Percentiles rank a stretch among this genome's conserved stretches.
phyloP scores from a whole-genome alignment of 2,797 vertebrate species.

The Sebastiscus albofasciatus region DNA sequence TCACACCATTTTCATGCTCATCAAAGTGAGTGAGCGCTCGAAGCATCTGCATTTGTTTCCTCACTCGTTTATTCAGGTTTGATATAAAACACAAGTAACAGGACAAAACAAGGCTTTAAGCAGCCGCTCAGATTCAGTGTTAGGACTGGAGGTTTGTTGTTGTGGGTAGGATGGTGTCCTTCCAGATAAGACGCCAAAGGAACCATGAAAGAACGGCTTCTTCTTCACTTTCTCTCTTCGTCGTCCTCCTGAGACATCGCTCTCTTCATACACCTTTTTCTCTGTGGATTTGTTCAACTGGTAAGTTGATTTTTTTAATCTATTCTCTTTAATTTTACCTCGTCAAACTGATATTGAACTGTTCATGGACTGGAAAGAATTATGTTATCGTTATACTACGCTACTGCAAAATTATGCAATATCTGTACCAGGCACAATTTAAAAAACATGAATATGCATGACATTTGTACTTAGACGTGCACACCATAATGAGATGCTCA shows the following conservation, averaged over 20 bases:
- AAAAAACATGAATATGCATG: not conserved
- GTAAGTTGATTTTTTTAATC: slow-evolving; percentile 55
- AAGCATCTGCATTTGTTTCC: not conserved
- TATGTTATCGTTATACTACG: not conserved
- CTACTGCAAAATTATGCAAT: not conserved
- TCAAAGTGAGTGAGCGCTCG: not conserved
- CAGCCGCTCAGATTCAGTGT: not conserved
- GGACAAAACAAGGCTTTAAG: not conserved
- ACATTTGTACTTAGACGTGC: not conserved
- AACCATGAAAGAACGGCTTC: slow-evolving; percentile 9
- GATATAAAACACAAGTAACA: not conserved
- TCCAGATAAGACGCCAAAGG: slow-evolving; percentile 55
- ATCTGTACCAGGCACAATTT: not conserved
- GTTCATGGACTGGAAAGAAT: not conserved
- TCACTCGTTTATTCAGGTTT: not conserved
- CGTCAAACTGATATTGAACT: not conserved
- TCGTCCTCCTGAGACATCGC: not conserved
- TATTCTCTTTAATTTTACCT: not conserved
- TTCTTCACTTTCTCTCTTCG: slow-evolving; percentile 5
- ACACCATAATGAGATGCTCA: not conserved
- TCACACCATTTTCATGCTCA: not conserved
- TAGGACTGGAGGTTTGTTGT: slow-evolving; percentile 29
- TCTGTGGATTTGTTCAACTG: slow-evolving; percentile 2
- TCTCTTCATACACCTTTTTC: not conserved
- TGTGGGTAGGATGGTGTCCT: slow-evolving; percentile 63